Evolutionary conservation across 1,140 invertebrate species (phyloP).

Genomic region (Goniozus legneri): DNA sequence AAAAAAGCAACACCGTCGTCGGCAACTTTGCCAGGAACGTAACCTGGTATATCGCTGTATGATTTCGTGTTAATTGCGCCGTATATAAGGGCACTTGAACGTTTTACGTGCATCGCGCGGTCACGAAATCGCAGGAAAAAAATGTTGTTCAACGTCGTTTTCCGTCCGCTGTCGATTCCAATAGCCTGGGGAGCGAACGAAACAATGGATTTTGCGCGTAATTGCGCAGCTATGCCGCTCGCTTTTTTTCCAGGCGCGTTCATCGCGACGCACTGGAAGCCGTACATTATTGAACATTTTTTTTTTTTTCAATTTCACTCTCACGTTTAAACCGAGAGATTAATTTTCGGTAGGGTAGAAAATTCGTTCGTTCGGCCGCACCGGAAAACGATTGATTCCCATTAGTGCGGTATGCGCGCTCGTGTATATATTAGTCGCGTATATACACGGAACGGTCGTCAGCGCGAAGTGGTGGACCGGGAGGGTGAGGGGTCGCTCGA

Average conservation of each 20-base stretch:
- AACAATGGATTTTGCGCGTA: constrained; percentile 8
- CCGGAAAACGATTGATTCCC: background rate
- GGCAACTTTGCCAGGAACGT: no score
- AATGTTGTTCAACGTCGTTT: constrained; percentile 13
- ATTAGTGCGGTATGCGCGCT: constrained; percentile 25
- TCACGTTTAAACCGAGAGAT: no score
- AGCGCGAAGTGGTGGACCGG: constrained; percentile 13
- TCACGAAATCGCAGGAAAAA: constrained; percentile 13
- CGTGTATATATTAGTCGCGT: constrained; percentile 35
- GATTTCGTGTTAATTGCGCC: constrained; percentile 13
- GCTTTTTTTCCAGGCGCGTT: no score
- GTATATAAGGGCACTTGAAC: no score
- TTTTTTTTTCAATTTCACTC: no score
- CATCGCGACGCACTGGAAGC: constrained; percentile 12
- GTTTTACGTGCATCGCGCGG: constrained; percentile 2
- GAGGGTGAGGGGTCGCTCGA: constrained; percentile 20
- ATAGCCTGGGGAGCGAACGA: background rate
- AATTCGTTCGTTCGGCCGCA: background rate
- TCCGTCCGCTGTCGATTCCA: background rate
- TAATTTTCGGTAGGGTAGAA: no score
- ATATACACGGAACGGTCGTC: constrained; percentile 15
- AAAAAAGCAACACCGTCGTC: no score
- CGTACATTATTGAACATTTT: background rate
- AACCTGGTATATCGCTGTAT: no score
- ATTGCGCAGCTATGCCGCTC: constrained; percentile 12